Percentiles rank a stretch among this genome's conserved stretches.
Conservation (phyloP, 2,888 invertebrate species). For the Nephrotoma guestfalica region DNA sequence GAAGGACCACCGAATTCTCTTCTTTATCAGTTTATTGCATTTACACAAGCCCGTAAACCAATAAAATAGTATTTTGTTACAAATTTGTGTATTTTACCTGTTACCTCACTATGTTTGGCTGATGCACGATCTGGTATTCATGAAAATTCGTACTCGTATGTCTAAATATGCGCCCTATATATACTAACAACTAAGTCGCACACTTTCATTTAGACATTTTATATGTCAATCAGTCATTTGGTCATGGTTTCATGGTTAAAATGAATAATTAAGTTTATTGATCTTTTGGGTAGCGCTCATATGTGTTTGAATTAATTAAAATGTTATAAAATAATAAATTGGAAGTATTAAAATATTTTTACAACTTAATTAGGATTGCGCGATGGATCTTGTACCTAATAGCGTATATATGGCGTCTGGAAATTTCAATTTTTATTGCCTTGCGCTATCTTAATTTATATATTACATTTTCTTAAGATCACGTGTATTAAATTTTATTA, state of each 20-base stretch:
- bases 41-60: not conserved
- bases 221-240: not conserved
- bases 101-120: not conserved
- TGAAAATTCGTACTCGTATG: not conserved
- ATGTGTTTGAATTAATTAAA: not conserved
- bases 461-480: not conserved
- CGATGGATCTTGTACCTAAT: not conserved
- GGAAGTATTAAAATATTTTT: not conserved
- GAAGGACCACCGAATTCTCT: not conserved
- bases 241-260: not conserved
- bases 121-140: not conserved
- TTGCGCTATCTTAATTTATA: not conserved
- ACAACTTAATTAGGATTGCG: not conserved
- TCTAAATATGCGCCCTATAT: not conserved
- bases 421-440: not conserved
- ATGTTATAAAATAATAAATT: not conserved
- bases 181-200: not conserved
- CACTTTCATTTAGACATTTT: not conserved
- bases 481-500: not conserved
- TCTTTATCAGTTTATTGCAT: not conserved
- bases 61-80: not conserved
- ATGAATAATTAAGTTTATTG: not conserved
- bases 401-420: not conserved
- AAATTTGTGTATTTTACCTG: not conserved
- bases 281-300: not conserved